Evolutionary conservation across 2,888 invertebrate genomes (phyloP).

Genomic region (Sesia bembeciformis): DNA sequence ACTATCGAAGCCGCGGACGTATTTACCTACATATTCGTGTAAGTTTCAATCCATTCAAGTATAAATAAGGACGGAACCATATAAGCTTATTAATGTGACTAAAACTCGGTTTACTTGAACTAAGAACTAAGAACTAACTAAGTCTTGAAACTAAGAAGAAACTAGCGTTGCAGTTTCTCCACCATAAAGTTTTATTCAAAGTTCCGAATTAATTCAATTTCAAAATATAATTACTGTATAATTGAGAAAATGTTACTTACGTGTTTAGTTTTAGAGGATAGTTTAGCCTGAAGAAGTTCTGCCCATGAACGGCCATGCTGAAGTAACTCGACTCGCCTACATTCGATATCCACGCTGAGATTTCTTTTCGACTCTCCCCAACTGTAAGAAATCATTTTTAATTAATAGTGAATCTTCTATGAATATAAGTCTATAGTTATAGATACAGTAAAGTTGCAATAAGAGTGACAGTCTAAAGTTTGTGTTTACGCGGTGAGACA

Average conservation of each 20-base stretch:
- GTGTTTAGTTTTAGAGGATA: conserved; percentile 63
- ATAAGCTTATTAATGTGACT: too few relatives aligned
- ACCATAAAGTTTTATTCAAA: too few relatives aligned
- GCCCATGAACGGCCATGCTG: conserved; percentile 87
- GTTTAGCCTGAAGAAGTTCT: conserved; percentile 83
- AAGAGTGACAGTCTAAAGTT: background rate
- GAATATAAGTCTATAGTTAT: background rate
- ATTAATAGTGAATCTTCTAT: background rate
- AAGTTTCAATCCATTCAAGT: too few relatives aligned
- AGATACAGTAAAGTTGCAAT: background rate
- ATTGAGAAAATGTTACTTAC: conserved; percentile 34
- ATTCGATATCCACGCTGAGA: conserved; percentile 87
- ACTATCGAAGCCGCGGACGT: too few relatives aligned
- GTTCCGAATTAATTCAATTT: background rate
- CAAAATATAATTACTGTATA: background rate
- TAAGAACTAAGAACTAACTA: too few relatives aligned
- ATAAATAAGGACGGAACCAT: too few relatives aligned
- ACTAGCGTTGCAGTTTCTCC: too few relatives aligned
- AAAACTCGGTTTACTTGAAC: too few relatives aligned
- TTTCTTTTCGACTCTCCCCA: conserved; percentile 81
- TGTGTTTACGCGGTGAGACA: too few relatives aligned
- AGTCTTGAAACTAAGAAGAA: too few relatives aligned
- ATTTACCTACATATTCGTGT: too few relatives aligned
- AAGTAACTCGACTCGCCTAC: conserved; percentile 86
- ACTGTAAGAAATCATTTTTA: conserved; percentile 61